phyloP scores from a whole-genome alignment of 1,140 invertebrate species.

The Whitmania pigra region DNA sequence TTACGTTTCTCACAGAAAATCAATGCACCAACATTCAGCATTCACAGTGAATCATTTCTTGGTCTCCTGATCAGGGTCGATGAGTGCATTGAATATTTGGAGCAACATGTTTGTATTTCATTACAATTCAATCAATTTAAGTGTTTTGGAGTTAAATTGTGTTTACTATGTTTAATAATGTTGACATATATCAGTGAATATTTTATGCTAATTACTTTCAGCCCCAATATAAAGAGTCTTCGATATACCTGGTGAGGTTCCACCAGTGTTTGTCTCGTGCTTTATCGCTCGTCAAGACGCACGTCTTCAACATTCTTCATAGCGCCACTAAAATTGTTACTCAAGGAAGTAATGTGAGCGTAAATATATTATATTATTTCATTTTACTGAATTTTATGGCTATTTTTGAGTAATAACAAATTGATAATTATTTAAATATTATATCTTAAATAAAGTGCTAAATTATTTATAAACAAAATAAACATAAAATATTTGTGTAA shows the following conservation, averaged over 20 bases:
- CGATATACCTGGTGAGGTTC: slow-evolving; percentile 51
- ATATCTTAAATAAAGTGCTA: too few species aligned
- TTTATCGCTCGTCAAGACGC: slow-evolving; percentile 62
- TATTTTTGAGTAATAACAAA: too few species aligned
- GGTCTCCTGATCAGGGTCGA: slow-evolving; percentile 69
- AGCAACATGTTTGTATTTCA: slow-evolving; percentile 56
- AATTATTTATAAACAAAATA: too few species aligned
- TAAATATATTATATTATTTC: too few species aligned
- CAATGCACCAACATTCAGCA: slow-evolving; percentile 61
- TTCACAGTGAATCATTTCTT: slow-evolving; percentile 69
- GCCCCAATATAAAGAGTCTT: slow-evolving; percentile 49
- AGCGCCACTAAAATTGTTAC: slow-evolving; percentile 62
- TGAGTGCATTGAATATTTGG: slow-evolving; percentile 71
- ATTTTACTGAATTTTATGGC: too few species aligned
- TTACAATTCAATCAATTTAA: neutral
- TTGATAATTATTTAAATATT: too few species aligned
- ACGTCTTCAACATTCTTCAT: slow-evolving; percentile 57
- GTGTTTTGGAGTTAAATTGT: neutral
- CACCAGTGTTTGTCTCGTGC: slow-evolving; percentile 65
- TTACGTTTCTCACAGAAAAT: slow-evolving; percentile 47
- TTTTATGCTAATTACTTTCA: slow-evolving; percentile 31
- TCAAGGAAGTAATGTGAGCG: slow-evolving; percentile 12
- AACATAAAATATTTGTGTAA: too few species aligned
- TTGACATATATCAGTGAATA: neutral
- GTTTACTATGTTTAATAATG: neutral